A percentile compares a stretch with the other conserved stretches of the same genome.
phyloP scores from a whole-genome alignment of 2,113 vertebrate species.

The Mastomys natalensis region DNA sequence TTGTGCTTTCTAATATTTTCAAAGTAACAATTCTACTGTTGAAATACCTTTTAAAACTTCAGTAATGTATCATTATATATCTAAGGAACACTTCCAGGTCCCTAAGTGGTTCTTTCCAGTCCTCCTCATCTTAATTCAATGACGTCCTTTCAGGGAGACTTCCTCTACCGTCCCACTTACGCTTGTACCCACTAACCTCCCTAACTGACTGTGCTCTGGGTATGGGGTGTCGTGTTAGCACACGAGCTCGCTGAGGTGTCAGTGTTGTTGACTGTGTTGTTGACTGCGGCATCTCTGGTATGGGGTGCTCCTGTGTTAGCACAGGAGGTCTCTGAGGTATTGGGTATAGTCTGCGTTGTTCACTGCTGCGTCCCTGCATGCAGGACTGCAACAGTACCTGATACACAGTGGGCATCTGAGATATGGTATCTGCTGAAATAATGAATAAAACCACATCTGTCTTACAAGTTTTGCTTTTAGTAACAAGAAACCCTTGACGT shows the following conservation, averaged over 20 bases:
- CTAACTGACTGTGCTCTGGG: neutral
- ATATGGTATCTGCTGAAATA: neutral
- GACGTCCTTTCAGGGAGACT: neutral
- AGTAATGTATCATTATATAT: neutral
- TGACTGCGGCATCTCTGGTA: too few species aligned
- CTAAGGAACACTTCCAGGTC: neutral
- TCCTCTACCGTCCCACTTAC: neutral
- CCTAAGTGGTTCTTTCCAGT: neutral
- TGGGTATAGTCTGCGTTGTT: neutral
- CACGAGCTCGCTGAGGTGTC: neutral
- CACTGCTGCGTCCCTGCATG: neutral
- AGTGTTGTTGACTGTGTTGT: too few species aligned
- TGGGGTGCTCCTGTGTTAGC: too few species aligned
- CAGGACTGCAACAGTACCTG: neutral
- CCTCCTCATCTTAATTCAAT: neutral
- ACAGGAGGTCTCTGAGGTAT: neutral
- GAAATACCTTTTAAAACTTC: constrained; percentile 14
- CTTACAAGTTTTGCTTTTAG: constrained; percentile 60
- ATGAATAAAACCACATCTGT: constrained; percentile 48
- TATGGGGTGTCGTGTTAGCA: neutral
- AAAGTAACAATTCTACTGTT: constrained; percentile 8
- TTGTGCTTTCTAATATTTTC: neutral
- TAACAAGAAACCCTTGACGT: constrained; percentile 61
- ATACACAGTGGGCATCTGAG: neutral
- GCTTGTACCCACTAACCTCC: accelerated